Percentiles rank a stretch among this genome's conserved stretches.
Conservation (phyloP, 2,797 vertebrate genomes). For the Lerista edwardsae region DNA sequence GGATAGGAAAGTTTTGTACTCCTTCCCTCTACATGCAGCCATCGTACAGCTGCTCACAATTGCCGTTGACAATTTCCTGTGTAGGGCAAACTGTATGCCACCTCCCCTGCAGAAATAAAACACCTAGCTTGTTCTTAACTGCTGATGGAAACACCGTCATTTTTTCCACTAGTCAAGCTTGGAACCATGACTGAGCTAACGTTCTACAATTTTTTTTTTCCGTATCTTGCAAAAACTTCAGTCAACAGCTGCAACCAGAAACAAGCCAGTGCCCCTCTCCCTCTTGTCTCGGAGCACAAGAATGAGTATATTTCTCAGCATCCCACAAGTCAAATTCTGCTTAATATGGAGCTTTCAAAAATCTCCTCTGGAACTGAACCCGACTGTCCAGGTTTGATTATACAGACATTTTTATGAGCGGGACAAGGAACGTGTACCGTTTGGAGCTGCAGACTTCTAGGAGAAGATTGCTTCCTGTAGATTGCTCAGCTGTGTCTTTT, state of each 20-base stretch:
- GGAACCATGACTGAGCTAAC: slow-evolving; percentile 85
- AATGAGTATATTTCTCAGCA: slow-evolving; percentile 43
- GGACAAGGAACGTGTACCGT: slow-evolving; percentile 69
- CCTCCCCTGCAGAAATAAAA: slow-evolving; percentile 80
- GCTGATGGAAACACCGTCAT: slow-evolving; percentile 88
- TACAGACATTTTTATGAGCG: slow-evolving; percentile 61
- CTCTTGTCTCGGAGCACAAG: slow-evolving; percentile 60
- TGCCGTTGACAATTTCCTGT: slow-evolving; percentile 81
- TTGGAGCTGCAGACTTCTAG: slow-evolving; percentile 74
- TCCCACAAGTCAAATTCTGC: slow-evolving; percentile 57
- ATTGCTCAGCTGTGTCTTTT: slow-evolving; percentile 79
- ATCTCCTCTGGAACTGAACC: slow-evolving; percentile 56
- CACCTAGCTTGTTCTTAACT: slow-evolving; percentile 83
- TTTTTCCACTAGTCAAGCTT: slow-evolving; percentile 85
- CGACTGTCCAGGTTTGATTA: slow-evolving; percentile 51
- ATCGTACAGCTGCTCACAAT: slow-evolving; percentile 68
- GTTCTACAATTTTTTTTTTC: slow-evolving; percentile 90
- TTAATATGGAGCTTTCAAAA: slow-evolving; percentile 39
- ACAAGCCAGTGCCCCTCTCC: slow-evolving; percentile 82
- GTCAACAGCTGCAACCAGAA: slow-evolving; percentile 84
- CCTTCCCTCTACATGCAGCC: slow-evolving; percentile 69
- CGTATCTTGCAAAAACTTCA: slow-evolving; percentile 88
- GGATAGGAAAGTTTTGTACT: slow-evolving; percentile 47
- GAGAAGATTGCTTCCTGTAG: slow-evolving; percentile 79
- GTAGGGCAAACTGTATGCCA: slow-evolving; percentile 78